Evolutionary conservation across 2,888 invertebrate species (phyloP).

Genomic region (Chrysodeixis includens): DNA sequence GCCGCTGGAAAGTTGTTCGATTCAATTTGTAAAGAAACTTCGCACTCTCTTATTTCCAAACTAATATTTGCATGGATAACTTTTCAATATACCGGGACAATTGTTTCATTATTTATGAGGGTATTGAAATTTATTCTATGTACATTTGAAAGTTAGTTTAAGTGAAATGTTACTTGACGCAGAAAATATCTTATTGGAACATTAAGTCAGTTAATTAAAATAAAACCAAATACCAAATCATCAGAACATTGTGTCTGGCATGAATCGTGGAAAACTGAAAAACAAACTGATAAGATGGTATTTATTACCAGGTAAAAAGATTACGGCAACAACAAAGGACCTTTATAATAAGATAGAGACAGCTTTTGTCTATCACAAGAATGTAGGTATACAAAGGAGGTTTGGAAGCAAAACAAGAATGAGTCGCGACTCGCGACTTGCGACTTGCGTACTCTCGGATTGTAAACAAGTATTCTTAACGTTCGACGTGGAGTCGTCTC

Average conservation of each 20-base stretch:
- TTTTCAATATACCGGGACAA: conserved; percentile 35
- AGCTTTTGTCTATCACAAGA: conserved; percentile 49
- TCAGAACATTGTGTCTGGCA: background rate
- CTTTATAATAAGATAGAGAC: conserved; percentile 16
- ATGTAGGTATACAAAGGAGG: conserved; percentile 30
- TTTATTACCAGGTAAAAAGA: conserved; percentile 48
- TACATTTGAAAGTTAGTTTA: background rate
- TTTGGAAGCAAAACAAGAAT: conserved; percentile 16
- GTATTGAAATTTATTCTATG: background rate
- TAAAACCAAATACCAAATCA: background rate
- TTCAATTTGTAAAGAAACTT: conserved; percentile 60
- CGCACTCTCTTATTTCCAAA: conserved; percentile 38
- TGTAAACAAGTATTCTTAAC: conserved; percentile 25
- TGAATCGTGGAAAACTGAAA: conserved; percentile 11
- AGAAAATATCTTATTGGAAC: too few species aligned
- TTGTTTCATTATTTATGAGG: conserved; percentile 9
- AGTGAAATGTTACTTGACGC: too few species aligned
- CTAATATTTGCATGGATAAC: conserved; percentile 48
- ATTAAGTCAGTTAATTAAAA: too few species aligned
- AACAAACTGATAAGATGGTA: conserved; percentile 39
- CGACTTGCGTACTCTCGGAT: conserved; percentile 15
- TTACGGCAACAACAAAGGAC: conserved; percentile 51
- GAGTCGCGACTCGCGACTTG: conserved; percentile 6
- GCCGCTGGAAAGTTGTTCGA: conserved; percentile 47
- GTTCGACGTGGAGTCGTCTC: conserved; percentile 33